These are phyloP conservation scores for Orgyia antiqua DNA, from an alignment of 2,888 invertebrate genomes.

Conservation along the genomic window DNA sequence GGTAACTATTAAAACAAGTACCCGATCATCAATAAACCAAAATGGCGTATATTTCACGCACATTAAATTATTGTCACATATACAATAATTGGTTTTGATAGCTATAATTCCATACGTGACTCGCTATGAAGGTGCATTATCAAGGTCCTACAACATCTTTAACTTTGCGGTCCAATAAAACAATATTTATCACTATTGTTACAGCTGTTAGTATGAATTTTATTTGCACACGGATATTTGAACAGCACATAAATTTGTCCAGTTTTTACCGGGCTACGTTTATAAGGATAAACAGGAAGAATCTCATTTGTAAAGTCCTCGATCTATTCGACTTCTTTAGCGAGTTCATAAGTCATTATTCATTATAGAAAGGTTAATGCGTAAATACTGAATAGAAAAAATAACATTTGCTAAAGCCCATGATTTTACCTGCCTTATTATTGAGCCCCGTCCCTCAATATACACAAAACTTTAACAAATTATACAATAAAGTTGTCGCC, in stretches of 20 bases:
- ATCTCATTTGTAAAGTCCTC: constrained; percentile 49
- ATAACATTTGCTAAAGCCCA: too few species aligned
- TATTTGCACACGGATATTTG: constrained; percentile 10
- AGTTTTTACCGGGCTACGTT: constrained; percentile 38
- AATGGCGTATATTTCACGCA: too few species aligned
- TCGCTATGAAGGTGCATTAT: constrained; percentile 41
- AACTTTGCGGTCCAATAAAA: constrained; percentile 9
- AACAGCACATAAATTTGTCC: constrained; percentile 23
- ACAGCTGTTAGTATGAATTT: constrained; percentile 26
- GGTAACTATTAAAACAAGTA: too few species aligned
- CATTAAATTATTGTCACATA: constrained; percentile 36
- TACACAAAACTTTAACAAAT: too few species aligned
- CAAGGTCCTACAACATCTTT: constrained; percentile 34
- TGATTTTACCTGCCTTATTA: too few species aligned
- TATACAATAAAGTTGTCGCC: too few species aligned
- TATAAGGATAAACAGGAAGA: constrained; percentile 67
- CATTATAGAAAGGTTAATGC: constrained; percentile 12
- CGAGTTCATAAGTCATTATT: constrained; percentile 39
- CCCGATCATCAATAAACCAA: too few species aligned
- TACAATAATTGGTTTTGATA: constrained; percentile 49
- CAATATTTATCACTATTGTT: constrained; percentile 23
- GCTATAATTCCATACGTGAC: constrained; percentile 58
- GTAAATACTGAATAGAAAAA: too few species aligned
- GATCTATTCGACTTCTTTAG: constrained; percentile 39
- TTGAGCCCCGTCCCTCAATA: too few species aligned